Percentiles rank a stretch among this genome's conserved stretches.
phyloP scores from a whole-genome alignment of 1,140 invertebrate genomes.

The Drosophila sucinea region DNA sequence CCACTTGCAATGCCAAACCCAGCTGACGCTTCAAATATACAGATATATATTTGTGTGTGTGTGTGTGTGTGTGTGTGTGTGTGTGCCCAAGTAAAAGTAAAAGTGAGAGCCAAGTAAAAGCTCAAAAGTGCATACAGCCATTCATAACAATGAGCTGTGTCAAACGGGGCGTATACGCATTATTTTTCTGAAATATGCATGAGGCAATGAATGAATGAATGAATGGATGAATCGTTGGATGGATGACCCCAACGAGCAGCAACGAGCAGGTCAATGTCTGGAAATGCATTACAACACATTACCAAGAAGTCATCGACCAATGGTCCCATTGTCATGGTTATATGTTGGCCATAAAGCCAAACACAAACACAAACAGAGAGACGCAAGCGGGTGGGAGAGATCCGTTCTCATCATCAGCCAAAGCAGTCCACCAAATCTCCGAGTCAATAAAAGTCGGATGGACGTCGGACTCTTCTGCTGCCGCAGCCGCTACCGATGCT shows the following conservation, averaged over 20 bases:
- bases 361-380: not conserved
- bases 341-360: slow-evolving; percentile 59
- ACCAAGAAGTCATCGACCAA: slow-evolving; percentile 51
- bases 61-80: slow-evolving; percentile 4
- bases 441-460: slow-evolving; percentile 67
- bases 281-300: slow-evolving; percentile 50
- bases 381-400: not conserved
- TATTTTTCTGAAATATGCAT: slow-evolving; percentile 65
- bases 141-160: slow-evolving; percentile 57
- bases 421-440: slow-evolving; percentile 50
- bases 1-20: slow-evolving; percentile 37
- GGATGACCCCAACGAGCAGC: not conserved
- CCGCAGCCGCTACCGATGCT: slow-evolving; percentile 15
- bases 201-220: not conserved
- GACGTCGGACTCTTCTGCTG: slow-evolving; percentile 29
- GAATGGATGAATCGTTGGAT: not conserved
- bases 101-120: slow-evolving; percentile 46
- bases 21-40: slow-evolving; percentile 37
- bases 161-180: slow-evolving; percentile 67
- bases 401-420: slow-evolving; percentile 26
- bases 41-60: not conserved
- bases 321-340: slow-evolving; percentile 55
- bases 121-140: slow-evolving; percentile 50
- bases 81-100: slow-evolving; percentile 27
- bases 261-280: slow-evolving; percentile 27